phyloP scores from a whole-genome alignment of 2,888 invertebrate species.

The Encarsia formosa region DNA sequence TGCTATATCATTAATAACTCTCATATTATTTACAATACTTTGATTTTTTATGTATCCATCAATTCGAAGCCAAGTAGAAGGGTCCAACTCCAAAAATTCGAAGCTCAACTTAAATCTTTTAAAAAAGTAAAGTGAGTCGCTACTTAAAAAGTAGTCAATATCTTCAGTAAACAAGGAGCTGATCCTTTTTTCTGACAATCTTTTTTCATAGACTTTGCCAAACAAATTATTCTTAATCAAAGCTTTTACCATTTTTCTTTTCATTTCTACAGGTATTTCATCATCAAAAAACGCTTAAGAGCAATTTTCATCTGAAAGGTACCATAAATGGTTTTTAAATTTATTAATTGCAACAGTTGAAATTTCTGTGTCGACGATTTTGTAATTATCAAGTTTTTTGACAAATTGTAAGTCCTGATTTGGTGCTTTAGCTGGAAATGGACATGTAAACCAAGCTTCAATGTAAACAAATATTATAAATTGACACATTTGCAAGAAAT shows the following conservation, averaged over 20 bases:
- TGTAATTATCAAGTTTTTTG: constrained; percentile 21
- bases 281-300: constrained; percentile 23
- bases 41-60: not conserved
- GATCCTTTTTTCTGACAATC: not conserved
- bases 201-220: not conserved
- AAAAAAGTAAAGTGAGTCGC: not conserved
- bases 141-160: not conserved
- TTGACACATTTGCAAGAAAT: constrained; percentile 27
- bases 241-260: constrained; percentile 3
- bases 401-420: constrained; percentile 26
- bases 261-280: constrained; percentile 5
- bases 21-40: constrained; percentile 13
- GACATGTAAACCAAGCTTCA: constrained; percentile 26
- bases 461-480: constrained; percentile 28
- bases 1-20: constrained; percentile 17
- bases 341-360: constrained; percentile 13
- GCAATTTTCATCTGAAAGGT: too few species aligned
- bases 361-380: constrained; percentile 8
- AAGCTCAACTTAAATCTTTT: not conserved
- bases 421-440: constrained; percentile 24
- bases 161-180: not conserved
- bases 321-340: constrained; percentile 24
- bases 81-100: not conserved
- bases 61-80: not conserved
- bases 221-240: not conserved